Conservation (phyloP, 2,888 invertebrate genomes). For the Beris morrisii region DNA sequence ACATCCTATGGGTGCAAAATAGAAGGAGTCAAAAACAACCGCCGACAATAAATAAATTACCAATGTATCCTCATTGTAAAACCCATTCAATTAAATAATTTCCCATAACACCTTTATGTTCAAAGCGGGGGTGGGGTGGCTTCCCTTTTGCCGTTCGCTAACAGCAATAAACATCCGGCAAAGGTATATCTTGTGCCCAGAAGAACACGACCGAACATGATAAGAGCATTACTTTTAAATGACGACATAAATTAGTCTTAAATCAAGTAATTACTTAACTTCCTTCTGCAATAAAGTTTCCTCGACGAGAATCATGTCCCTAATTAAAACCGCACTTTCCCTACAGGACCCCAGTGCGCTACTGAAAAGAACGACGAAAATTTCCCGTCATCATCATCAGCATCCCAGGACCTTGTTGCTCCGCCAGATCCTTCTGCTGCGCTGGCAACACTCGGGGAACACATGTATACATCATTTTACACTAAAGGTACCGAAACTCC, state of each 20-base stretch:
- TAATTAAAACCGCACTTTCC: slow-evolving; percentile 39
- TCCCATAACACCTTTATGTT: slow-evolving; percentile 8
- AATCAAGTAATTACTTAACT: slow-evolving; percentile 40
- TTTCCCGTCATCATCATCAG: slow-evolving; percentile 21
- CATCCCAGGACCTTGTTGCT: neutral
- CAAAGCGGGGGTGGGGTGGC: neutral
- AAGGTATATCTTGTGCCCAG: slow-evolving; percentile 7
- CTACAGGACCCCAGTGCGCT: slow-evolving; percentile 24
- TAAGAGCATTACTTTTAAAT: slow-evolving; percentile 40
- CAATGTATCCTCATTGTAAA: neutral
- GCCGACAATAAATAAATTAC: slow-evolving; percentile 17
- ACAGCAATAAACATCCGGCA: slow-evolving; percentile 15
- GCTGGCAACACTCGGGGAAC: slow-evolving; percentile 26
- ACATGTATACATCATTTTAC: slow-evolving; percentile 38
- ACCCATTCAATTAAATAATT: slow-evolving; percentile 20
- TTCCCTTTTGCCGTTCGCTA: slow-evolving; percentile 10
- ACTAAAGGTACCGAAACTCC: slow-evolving; percentile 35
- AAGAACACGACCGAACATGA: slow-evolving; percentile 34
- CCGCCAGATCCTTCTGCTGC: slow-evolving; percentile 6
- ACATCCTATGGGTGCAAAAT: too few species aligned
- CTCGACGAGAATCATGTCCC: slow-evolving; percentile 37
- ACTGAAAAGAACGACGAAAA: slow-evolving; percentile 31
- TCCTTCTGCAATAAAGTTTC: slow-evolving; percentile 37
- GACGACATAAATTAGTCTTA: slow-evolving; percentile 39
- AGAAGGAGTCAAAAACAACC: too few species aligned